A percentile compares a stretch with the other conserved stretches of the same genome.
Evolutionary conservation across 2,113 vertebrate genomes (phyloP).

Genomic region (Turdus rufiventris): DNA sequence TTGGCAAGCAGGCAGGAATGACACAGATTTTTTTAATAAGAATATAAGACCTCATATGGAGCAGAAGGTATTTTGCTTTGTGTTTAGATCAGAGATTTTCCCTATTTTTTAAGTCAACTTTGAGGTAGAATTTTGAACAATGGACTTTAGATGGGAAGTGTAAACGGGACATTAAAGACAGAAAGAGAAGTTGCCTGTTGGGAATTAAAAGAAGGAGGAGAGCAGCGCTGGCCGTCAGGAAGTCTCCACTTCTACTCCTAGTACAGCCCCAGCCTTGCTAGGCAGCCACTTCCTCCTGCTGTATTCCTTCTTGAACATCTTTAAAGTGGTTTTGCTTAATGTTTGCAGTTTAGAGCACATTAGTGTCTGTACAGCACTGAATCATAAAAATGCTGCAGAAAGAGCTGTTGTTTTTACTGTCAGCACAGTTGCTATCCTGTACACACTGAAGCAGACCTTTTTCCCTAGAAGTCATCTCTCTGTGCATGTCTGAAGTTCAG

Average conservation of each 20-base stretch:
- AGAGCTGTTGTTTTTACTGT: background rate
- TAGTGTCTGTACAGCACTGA: background rate
- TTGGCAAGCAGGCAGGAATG: background rate
- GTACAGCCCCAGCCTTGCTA: background rate
- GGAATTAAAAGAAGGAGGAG: background rate
- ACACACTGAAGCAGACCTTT: background rate
- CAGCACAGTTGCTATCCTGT: background rate
- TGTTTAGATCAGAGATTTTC: background rate
- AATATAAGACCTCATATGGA: background rate
- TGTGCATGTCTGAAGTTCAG: background rate
- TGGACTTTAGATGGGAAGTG: background rate
- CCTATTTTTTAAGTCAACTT: background rate
- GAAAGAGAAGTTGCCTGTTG: background rate
- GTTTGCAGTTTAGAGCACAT: background rate
- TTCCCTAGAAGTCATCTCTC: rapidly evolving
- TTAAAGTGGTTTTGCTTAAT: background rate
- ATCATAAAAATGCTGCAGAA: background rate
- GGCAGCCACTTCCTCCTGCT: background rate
- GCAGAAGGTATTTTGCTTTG: background rate
- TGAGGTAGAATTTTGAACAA: background rate
- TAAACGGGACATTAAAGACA: background rate
- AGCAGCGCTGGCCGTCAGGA: background rate
- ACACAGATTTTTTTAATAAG: background rate
- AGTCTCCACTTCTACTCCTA: background rate
- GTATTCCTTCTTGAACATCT: background rate